phyloP scores from a whole-genome alignment of 2,888 invertebrate species.

The Homarus gammarus region DNA sequence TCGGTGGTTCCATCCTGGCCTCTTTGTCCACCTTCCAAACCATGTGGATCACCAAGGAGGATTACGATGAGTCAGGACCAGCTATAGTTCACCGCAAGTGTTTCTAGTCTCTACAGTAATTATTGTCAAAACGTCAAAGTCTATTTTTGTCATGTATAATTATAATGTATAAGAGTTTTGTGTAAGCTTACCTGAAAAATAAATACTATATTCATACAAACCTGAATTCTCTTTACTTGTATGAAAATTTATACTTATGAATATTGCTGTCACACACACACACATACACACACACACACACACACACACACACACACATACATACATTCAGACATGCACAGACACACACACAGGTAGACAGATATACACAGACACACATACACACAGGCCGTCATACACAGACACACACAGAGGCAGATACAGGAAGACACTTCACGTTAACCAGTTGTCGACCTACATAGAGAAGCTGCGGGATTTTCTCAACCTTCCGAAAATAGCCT shows the following conservation, averaged over 20 bases:
- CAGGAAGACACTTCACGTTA: too few relatives aligned
- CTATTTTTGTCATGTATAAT: constrained; percentile 22
- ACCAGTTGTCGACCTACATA: too few relatives aligned
- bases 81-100: constrained; percentile 81
- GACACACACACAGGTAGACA: not conserved
- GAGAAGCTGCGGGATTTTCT: too few relatives aligned
- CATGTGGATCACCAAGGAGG: constrained; percentile 95
- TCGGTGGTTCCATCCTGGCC: constrained; percentile 93
- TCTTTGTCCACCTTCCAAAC: constrained; percentile 94
- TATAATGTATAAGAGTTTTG: constrained; percentile 8
- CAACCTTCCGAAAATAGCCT: too few relatives aligned
- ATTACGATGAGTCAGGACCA: constrained; percentile 91
- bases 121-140: not conserved
- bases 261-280: constrained; percentile 16
- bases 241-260: not conserved
- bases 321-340: not conserved
- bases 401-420: too few relatives aligned
- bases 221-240: not conserved
- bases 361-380: too few relatives aligned
- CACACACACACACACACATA: constrained; percentile 17
- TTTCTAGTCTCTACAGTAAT: constrained; percentile 78
- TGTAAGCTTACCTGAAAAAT: not conserved
- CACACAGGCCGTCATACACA: too few relatives aligned
- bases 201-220: constrained; percentile 13
- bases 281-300: not conserved